Conservation (phyloP, 1,140 invertebrate genomes). For the Cydia pomonella region DNA sequence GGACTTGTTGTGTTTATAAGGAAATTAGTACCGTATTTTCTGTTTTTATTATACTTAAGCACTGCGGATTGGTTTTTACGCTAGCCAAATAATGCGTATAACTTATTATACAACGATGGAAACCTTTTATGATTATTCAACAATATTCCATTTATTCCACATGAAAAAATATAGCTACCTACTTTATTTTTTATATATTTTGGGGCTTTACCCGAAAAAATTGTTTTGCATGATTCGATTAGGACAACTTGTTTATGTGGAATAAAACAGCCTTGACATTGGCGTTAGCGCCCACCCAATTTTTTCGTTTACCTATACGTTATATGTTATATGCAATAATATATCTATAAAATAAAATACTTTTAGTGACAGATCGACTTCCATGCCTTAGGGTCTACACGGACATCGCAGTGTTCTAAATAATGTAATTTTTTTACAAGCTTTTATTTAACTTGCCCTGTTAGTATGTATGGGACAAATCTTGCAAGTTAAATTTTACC, state of each 20-base stretch:
- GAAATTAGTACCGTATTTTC: not conserved
- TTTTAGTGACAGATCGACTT: not conserved
- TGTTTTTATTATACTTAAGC: not conserved
- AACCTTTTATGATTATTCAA: not conserved
- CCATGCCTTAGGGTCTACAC: too few relatives aligned
- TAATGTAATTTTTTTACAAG: too few relatives aligned
- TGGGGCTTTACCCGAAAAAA: not conserved
- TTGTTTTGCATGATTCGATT: not conserved
- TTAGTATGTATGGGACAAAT: too few relatives aligned
- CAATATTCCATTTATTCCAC: not conserved
- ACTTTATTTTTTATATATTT: not conserved
- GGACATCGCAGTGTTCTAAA: too few relatives aligned
- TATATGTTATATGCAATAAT: too few relatives aligned
- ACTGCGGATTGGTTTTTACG: not conserved
- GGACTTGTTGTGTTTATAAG: not conserved
- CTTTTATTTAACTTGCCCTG: too few relatives aligned
- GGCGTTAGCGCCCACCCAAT: not conserved
- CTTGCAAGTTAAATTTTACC: too few relatives aligned
- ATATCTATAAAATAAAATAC: not conserved
- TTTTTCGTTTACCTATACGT: not conserved
- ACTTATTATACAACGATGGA: not conserved
- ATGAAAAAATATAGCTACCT: not conserved
- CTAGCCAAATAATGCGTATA: not conserved
- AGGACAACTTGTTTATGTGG: not conserved
- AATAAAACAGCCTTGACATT: conserved; percentile 7